Percentiles rank a stretch among this genome's conserved stretches.
phyloP scores from a whole-genome alignment of 1,140 invertebrate genomes.

The Ips typographus region DNA sequence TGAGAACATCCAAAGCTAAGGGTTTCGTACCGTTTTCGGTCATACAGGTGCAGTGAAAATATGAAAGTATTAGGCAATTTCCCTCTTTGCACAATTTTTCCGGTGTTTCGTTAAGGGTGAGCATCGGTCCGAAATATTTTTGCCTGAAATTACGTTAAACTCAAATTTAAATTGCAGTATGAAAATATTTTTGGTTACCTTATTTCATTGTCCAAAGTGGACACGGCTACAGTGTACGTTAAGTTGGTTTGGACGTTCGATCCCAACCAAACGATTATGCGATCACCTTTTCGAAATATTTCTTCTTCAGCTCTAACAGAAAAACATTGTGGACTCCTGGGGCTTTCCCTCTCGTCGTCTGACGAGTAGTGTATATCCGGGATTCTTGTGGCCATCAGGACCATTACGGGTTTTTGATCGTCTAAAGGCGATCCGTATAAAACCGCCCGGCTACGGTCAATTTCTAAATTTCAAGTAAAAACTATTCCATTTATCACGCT shows the following conservation, averaged over 20 bases:
- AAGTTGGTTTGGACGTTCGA: constrained; percentile 41
- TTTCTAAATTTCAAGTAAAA: background rate
- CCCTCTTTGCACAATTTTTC: constrained; percentile 37
- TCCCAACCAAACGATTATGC: constrained; percentile 40
- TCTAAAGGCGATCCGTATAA: constrained; percentile 10
- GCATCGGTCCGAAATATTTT: constrained; percentile 43
- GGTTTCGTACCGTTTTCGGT: constrained; percentile 33
- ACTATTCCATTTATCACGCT: background rate
- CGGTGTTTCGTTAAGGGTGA: constrained; percentile 35
- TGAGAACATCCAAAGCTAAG: constrained; percentile 38
- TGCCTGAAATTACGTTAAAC: constrained; percentile 27
- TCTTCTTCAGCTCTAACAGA: constrained; percentile 2
- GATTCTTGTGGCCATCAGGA: constrained; percentile 30
- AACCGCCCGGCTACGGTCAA: constrained; percentile 7
- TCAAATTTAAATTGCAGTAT: background rate
- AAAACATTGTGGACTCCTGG: background rate
- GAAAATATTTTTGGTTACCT: constrained; percentile 13
- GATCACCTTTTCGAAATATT: constrained; percentile 25
- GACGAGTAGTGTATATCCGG: constrained; percentile 13
- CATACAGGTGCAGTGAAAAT: constrained; percentile 40
- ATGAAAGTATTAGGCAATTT: constrained; percentile 39
- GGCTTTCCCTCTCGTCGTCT: constrained; percentile 11
- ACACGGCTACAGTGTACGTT: constrained; percentile 43
- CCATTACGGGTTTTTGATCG: constrained; percentile 32
- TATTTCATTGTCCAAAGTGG: constrained; percentile 39